Percentiles rank a stretch among this genome's conserved stretches.
These are phyloP conservation scores for Steinernema carpocapsae DNA, from an alignment of 2,888 invertebrate species.

Conservation along the genomic window DNA sequence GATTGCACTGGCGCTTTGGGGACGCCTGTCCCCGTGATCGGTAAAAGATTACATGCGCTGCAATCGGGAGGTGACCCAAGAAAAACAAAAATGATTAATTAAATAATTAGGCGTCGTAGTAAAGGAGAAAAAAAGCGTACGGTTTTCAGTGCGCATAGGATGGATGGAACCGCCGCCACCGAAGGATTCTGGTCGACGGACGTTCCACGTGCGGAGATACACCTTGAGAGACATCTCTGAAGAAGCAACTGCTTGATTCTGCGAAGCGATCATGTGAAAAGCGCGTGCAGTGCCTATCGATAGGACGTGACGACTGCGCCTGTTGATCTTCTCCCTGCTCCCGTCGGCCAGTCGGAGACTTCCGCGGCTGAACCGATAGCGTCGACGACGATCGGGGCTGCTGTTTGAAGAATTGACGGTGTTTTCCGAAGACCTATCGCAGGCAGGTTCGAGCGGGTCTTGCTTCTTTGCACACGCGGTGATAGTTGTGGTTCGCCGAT, in stretches of 20 bases:
- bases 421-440: conserved; percentile 33
- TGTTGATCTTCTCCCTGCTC: conserved; percentile 31
- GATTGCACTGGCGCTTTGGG: neutral
- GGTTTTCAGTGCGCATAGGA: neutral
- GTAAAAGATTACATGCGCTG: neutral
- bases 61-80: neutral
- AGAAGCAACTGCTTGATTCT: conserved; percentile 14
- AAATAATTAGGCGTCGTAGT: conserved; percentile 22
- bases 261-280: conserved; percentile 17
- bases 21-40: neutral
- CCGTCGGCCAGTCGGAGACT: conserved; percentile 25
- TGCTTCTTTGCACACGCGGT: conserved; percentile 24
- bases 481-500: neutral
- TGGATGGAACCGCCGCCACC: conserved; percentile 2
- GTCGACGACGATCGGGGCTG: conserved; percentile 19
- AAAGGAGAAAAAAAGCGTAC: conserved; percentile 16
- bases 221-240: neutral
- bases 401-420: conserved; percentile 31
- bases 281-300: conserved; percentile 28
- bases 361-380: conserved; percentile 33
- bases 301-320: conserved; percentile 32
- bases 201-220: neutral
- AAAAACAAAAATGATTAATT: conserved; percentile 33
- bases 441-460: conserved; percentile 29
- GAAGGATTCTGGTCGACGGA: neutral